A percentile compares a stretch with the other conserved stretches of the same genome.
These are phyloP conservation scores for Heliothis peltigera DNA, from an alignment of 2,888 invertebrate species.

Conservation along the genomic window DNA sequence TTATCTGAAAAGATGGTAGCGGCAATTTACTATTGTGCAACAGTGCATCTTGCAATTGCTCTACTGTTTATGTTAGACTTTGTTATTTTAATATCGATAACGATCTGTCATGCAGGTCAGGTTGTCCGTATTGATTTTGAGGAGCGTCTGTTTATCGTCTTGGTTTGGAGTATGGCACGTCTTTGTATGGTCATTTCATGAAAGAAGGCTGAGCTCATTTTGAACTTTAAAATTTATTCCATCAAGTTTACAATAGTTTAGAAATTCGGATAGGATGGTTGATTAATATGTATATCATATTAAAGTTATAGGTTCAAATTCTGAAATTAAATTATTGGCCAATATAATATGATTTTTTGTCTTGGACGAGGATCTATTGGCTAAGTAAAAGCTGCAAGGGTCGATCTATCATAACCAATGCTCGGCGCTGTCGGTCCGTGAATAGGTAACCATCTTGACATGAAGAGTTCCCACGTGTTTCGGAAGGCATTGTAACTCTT, in stretches of 20 bases:
- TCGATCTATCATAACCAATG: too few relatives aligned
- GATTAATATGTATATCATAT: background rate
- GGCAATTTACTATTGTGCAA: conserved; percentile 54
- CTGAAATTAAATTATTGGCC: background rate
- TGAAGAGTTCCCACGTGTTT: too few relatives aligned
- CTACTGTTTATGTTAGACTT: conserved; percentile 38
- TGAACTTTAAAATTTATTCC: background rate
- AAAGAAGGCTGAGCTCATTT: too few relatives aligned
- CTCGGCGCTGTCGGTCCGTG: too few relatives aligned
- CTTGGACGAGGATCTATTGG: too few relatives aligned
- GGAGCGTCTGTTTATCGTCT: conserved; percentile 11
- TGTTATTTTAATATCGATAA: conserved; percentile 46
- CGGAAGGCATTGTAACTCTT: too few relatives aligned
- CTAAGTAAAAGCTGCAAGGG: too few relatives aligned
- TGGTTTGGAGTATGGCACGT: conserved; percentile 2
- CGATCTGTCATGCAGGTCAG: conserved; percentile 32
- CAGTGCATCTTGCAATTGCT: conserved; percentile 33
- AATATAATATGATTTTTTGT: too few relatives aligned
- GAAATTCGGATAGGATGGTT: background rate
- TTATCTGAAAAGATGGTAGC: conserved; percentile 46
- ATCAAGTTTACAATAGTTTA: too few relatives aligned
- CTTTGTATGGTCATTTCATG: too few relatives aligned
- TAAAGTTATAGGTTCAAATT: too few relatives aligned
- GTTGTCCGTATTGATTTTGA: conserved; percentile 37
- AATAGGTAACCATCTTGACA: too few relatives aligned